These are phyloP conservation scores for Euwallacea similis DNA, from an alignment of 1,140 invertebrate species.

Conservation along the genomic window DNA sequence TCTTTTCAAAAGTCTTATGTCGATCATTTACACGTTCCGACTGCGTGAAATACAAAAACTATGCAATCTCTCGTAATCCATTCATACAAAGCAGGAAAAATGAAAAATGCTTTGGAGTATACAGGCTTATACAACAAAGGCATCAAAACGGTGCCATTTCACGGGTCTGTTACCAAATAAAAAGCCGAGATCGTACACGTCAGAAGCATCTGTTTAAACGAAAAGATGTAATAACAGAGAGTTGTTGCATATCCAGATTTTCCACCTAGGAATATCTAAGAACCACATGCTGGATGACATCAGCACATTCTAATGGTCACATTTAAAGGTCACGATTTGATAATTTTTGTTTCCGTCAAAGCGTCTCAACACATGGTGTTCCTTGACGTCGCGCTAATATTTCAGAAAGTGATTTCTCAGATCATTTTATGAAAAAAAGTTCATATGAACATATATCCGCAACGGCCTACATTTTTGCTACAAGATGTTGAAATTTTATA, in stretches of 20 bases:
- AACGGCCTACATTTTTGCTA: too few species aligned
- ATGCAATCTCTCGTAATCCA: background rate
- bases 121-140: conserved; percentile 7
- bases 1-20: background rate
- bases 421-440: too few species aligned
- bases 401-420: too few species aligned
- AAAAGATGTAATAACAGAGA: conserved; percentile 16
- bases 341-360: background rate
- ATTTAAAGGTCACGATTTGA: background rate
- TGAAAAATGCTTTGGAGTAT: conserved; percentile 27
- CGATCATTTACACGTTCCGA: background rate
- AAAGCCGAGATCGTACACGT: conserved; percentile 40
- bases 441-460: too few species aligned
- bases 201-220: conserved; percentile 40
- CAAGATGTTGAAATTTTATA: too few species aligned
- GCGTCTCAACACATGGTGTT: background rate
- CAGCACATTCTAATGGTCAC: background rate
- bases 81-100: conserved; percentile 22
- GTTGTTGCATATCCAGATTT: conserved; percentile 7
- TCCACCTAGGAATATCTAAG: background rate
- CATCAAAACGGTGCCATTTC: conserved; percentile 37
- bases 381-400: too few species aligned
- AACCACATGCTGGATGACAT: background rate
- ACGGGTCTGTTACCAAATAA: conserved; percentile 34
- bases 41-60: conserved; percentile 3